Evolutionary conservation across 2,888 invertebrate genomes (phyloP).

Genomic region (Lacanobia oleracea): DNA sequence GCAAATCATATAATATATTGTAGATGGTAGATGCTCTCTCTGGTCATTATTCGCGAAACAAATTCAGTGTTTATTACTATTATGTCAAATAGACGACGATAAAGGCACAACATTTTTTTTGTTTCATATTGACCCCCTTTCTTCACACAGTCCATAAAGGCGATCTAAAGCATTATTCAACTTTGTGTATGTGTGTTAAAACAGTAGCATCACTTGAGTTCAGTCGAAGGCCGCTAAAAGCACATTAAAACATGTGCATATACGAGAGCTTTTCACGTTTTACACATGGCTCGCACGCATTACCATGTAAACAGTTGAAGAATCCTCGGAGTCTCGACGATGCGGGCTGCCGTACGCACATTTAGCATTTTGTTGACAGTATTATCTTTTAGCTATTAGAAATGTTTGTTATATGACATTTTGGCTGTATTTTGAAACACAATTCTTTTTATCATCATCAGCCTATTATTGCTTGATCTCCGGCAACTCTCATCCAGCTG

Average conservation of each 20-base stretch:
- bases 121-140: neutral
- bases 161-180: neutral
- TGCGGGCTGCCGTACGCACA: constrained; percentile 34
- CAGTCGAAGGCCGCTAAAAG: constrained; percentile 38
- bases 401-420: neutral
- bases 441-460: neutral
- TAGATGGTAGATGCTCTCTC: too few relatives aligned
- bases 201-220: constrained; percentile 20
- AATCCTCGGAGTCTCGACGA: constrained; percentile 32
- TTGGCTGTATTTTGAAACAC: neutral
- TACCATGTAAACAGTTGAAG: constrained; percentile 53
- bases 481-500: too few relatives aligned
- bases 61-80: too few relatives aligned
- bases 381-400: neutral
- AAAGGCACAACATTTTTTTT: too few relatives aligned
- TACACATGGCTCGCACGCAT: constrained; percentile 38
- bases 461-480: too few relatives aligned
- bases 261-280: constrained; percentile 40
- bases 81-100: too few relatives aligned
- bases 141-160: too few relatives aligned
- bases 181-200: neutral
- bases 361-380: constrained; percentile 3
- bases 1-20: too few relatives aligned
- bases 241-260: constrained; percentile 29
- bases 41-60: too few relatives aligned